Evolutionary conservation across 2,113 vertebrate genomes (phyloP), one percentile per base, ranked within the genome.

Genomic region (Leptosomus discolor): DNA sequence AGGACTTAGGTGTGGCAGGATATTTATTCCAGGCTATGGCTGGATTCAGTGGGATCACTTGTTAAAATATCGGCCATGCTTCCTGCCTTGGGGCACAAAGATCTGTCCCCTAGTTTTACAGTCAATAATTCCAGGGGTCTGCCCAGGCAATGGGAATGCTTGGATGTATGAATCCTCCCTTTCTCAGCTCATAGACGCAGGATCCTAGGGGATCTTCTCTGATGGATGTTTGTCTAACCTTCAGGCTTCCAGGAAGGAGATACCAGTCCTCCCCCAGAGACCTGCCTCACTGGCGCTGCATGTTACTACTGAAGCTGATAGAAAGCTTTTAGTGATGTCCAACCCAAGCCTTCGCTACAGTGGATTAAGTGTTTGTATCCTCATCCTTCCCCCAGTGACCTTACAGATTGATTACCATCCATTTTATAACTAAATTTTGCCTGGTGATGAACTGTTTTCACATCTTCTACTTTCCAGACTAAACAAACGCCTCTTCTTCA

Each of bases 241-340:
- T 37, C 65, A 57, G 7, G 53, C 58, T 29, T 29, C n/a, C 58
- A 34, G 69, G 45, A 39, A 50, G 69, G 43, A 76, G 41, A n/a
- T 4, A 11, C 14, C 29, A 11, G 71, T 19, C n/a, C n/a, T 54
- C 32, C 43, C 64, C 50, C 50, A 5, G 41, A n/a, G 67, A 20
- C 18, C 51, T 46, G n/a, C 37, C 58, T 46, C 46, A 1, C 69
- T 18, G 13, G 43, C 13, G 67, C 89, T 54, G 63, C 37, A 29
- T 0, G 0, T 27, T 19, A 8, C 57, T n/a, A 0, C 54, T 34
- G 23, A 3, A 78, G 71, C 50, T 9, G 68, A 36, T 4, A 36
- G 78, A 45, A 67, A 76, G 46, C 43, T 70, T 61, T 63, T 9
- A 8, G 64, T 12, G 13, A 24, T 2, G 29, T 37, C 80, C 58